A percentile compares a stretch with the other conserved stretches of the same genome.
Conservation (phyloP, 2,888 invertebrate species). For the Drepana falcataria region DNA sequence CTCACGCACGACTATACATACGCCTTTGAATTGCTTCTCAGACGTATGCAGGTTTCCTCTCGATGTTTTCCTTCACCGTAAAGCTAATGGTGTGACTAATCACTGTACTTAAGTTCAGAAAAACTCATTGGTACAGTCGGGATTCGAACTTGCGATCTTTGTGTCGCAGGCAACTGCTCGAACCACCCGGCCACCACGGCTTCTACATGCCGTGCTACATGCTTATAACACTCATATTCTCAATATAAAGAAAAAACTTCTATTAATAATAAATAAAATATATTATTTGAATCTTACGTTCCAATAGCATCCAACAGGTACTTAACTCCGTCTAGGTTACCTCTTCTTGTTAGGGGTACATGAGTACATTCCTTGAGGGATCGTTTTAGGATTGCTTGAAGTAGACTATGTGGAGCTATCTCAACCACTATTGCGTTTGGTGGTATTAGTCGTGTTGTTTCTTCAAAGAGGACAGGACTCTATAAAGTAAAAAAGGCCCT, state of each 20-base stretch:
- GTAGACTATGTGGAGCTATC: constrained; percentile 90
- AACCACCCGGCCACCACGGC: too few species aligned
- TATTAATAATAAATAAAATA: neutral
- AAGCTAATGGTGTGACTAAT: too few species aligned
- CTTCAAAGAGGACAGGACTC: constrained; percentile 85
- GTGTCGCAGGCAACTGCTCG: too few species aligned
- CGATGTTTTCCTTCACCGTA: too few species aligned
- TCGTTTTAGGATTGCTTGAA: constrained; percentile 89
- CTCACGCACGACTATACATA: too few species aligned
- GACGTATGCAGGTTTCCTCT: too few species aligned
- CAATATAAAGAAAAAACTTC: constrained; percentile 1
- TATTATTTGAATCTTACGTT: constrained; percentile 54
- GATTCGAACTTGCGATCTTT: too few species aligned
- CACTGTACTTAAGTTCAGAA: too few species aligned
- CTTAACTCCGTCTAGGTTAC: constrained; percentile 76
- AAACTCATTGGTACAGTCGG: too few species aligned
- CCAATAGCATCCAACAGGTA: constrained; percentile 79
- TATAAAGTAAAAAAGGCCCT: constrained; percentile 9
- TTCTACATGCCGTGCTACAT: too few species aligned
- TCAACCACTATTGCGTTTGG: constrained; percentile 88
- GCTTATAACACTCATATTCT: neutral
- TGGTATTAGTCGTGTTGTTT: constrained; percentile 85
- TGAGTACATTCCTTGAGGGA: constrained; percentile 83
- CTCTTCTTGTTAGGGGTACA: constrained; percentile 84
- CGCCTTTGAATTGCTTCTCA: too few species aligned